Evolutionary conservation across 2,888 invertebrate genomes (phyloP).

Genomic region (Drosophila flavopinicola): DNA sequence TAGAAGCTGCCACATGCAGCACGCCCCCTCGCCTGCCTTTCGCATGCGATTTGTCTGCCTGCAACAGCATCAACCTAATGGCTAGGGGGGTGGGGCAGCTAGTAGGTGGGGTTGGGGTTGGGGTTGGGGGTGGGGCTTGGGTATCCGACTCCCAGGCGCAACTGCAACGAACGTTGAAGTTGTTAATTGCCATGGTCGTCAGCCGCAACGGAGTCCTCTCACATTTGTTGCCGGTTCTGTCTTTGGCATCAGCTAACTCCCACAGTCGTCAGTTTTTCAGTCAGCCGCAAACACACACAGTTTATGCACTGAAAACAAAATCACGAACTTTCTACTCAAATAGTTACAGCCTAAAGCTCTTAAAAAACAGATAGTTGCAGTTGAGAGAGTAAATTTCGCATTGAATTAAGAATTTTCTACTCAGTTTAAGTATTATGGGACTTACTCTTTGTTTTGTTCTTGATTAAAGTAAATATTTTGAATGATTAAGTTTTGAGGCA

Average conservation of each 20-base stretch:
- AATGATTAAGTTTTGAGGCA: too few relatives aligned
- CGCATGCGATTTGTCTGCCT: slow-evolving; percentile 68
- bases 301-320: neutral
- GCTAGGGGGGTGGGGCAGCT: neutral
- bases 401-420: too few relatives aligned
- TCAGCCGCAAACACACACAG: slow-evolving; percentile 8
- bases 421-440: too few relatives aligned
- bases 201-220: slow-evolving; percentile 59
- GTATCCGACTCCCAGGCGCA: slow-evolving; percentile 19
- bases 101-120: neutral
- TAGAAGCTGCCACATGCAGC: slow-evolving; percentile 49
- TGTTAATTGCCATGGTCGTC: slow-evolving; percentile 77
- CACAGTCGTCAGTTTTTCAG: slow-evolving; percentile 45
- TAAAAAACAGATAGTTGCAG: too few relatives aligned
- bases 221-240: slow-evolving; percentile 24
- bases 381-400: too few relatives aligned
- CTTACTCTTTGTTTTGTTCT: too few relatives aligned
- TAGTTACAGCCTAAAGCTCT: too few relatives aligned
- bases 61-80: slow-evolving; percentile 16
- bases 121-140: neutral
- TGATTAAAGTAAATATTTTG: too few relatives aligned
- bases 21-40: neutral
- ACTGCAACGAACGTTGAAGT: slow-evolving; percentile 74
- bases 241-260: slow-evolving; percentile 53
- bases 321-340: too few relatives aligned